phyloP scores from a whole-genome alignment of 2,888 invertebrate species.

The Dryocosmus kuriphilus region DNA sequence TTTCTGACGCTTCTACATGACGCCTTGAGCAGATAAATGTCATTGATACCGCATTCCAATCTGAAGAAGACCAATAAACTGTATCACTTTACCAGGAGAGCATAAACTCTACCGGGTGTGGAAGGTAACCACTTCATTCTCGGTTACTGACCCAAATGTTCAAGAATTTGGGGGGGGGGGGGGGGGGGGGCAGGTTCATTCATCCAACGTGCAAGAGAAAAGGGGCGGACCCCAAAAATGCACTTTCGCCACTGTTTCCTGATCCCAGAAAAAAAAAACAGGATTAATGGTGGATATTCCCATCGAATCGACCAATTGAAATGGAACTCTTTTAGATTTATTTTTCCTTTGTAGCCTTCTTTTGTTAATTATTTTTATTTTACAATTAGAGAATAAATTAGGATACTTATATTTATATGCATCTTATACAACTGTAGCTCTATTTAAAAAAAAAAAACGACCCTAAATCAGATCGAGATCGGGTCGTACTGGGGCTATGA shows the following conservation, averaged over 20 bases:
- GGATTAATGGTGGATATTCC: not conserved
- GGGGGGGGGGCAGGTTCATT: conserved; percentile 28
- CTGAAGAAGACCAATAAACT: conserved; percentile 76
- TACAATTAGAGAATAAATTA: too few relatives aligned
- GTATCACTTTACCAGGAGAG: conserved; percentile 74
- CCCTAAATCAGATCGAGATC: too few relatives aligned
- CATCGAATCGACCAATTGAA: not conserved
- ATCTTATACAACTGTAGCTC: too few relatives aligned
- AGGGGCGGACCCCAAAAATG: not conserved
- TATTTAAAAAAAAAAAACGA: too few relatives aligned
- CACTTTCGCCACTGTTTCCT: not conserved
- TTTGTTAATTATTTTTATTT: too few relatives aligned
- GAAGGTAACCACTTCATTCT: not conserved
- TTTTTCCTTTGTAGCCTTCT: too few relatives aligned
- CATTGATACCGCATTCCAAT: conserved; percentile 70
- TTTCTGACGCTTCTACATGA: conserved; percentile 13
- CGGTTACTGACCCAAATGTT: conserved; percentile 10
- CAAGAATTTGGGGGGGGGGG: conserved; percentile 33
- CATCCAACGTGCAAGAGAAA: not conserved
- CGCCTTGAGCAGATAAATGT: conserved; percentile 57
- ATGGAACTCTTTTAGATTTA: too few relatives aligned
- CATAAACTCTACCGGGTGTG: conserved; percentile 57
- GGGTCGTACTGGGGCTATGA: too few relatives aligned
- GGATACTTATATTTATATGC: too few relatives aligned
- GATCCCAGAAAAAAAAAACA: not conserved